Evolutionary conservation across 2,888 invertebrate genomes (phyloP), one percentile per base, ranked within the genome.

Genomic region (Eurytoma adleriae): DNA sequence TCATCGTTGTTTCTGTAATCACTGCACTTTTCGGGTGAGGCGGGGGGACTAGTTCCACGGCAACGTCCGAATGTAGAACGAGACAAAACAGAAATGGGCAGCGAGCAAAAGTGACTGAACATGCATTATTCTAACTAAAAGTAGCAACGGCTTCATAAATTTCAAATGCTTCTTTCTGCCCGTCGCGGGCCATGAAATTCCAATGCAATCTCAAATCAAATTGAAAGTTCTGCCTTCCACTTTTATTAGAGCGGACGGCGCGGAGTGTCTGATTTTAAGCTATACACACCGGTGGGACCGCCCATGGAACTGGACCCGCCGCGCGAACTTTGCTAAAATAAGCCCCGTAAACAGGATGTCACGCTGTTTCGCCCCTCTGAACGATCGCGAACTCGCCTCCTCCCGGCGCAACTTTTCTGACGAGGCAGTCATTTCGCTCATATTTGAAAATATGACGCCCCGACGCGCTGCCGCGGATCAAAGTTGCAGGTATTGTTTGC

Each of bases 331-430:
- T 1, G 69, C 30, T 20, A 66, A 64, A 18, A 52, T 62, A 50
- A 18, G 52, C 52, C 54, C 54, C 54, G 30, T 59, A 68, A 67
- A 75, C 52, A 18, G 67, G 68, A 40, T 27, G 76, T 69, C 67
- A 27, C 30, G 30, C 30, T 3, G 30, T 30, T 30, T 30, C 30
- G n/a, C n/a, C 30, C 30, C 30, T 2, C 30, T 30, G 30, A 30
- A 30, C 30, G 30, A 30, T 30, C 30, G 2, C 30, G 48, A 18
- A 57, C 5, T 14, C 20, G 57, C 48, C 20, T 56, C 10, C 52
- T 68, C 54, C 62, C 56, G 54, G 57, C 30, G 30, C 30, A 77
- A 77, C 69, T 69, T 77, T 76, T 54, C 61, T 61, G 68, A 69
- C 20, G 68, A 61, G 52, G 30, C 52, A 52, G 30, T 30, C 48